Conservation (phyloP, 2,888 invertebrate species). For the Euzophera pinguis region DNA sequence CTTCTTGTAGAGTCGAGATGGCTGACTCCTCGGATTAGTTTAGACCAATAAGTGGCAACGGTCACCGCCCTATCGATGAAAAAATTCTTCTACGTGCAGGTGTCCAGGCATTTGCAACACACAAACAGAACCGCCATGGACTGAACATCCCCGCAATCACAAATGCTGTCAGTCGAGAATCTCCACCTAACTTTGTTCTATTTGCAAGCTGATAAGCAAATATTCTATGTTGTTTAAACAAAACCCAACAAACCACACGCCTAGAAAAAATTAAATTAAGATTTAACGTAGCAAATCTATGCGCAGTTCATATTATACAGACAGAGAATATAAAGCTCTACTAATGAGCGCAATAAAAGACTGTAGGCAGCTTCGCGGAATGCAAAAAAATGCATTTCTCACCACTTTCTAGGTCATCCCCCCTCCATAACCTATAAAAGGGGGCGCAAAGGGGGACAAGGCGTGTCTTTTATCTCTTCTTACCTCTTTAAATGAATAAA, state of each 20-base stretch:
- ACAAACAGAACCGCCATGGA: too few species aligned
- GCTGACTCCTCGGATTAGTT: too few species aligned
- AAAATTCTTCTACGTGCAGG: too few species aligned
- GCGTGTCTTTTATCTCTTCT: conserved; percentile 39
- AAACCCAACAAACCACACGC: neutral
- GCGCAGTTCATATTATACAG: conserved; percentile 34
- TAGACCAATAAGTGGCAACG: too few species aligned
- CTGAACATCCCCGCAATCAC: too few species aligned
- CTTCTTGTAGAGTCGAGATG: too few species aligned
- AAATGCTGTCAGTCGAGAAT: too few species aligned
- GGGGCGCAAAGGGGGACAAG: conserved; percentile 16
- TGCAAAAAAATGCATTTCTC: conserved; percentile 45
- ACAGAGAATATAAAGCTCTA: conserved; percentile 27
- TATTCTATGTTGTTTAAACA: too few species aligned
- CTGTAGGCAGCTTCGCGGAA: conserved; percentile 31
- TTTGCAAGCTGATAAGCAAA: too few species aligned
- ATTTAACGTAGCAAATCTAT: conserved; percentile 19
- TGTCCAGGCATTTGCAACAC: too few species aligned
- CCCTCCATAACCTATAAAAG: conserved; percentile 14
- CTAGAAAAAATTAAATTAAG: conserved; percentile 7
- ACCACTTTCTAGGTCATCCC: conserved; percentile 47
- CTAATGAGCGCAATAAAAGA: conserved; percentile 56
- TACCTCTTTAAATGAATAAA: conserved; percentile 41
- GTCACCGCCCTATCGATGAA: too few species aligned
- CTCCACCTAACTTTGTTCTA: too few species aligned